Percentiles rank a stretch among this genome's conserved stretches.
Evolutionary conservation across 2,797 vertebrate genomes (phyloP).

Genomic region (Sebastes matsubarae): DNA sequence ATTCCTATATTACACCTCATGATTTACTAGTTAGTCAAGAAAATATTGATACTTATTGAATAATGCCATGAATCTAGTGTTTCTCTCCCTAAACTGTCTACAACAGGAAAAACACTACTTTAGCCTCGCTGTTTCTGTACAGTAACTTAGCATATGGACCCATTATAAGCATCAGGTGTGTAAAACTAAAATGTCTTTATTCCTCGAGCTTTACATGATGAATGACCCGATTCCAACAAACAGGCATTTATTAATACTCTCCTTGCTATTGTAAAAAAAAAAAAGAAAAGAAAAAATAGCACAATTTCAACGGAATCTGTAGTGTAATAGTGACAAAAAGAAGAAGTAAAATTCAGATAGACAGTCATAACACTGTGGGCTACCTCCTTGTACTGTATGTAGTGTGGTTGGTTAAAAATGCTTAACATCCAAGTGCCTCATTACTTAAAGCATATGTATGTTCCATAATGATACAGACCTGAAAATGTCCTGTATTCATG

Average conservation of each 20-base stretch:
- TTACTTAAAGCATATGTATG: constrained; percentile 55
- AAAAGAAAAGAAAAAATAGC: not conserved
- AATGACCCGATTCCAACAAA: constrained; percentile 66
- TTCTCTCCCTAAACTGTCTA: constrained; percentile 30
- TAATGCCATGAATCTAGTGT: constrained; percentile 28
- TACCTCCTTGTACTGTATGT: constrained; percentile 39
- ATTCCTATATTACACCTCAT: constrained; percentile 23
- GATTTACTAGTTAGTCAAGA: constrained; percentile 12
- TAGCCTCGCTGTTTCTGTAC: constrained; percentile 37
- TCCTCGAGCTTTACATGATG: constrained; percentile 60
- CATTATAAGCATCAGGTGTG: constrained; percentile 55
- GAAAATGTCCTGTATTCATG: constrained; percentile 69
- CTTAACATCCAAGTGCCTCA: constrained; percentile 50
- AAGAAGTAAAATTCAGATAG: constrained; percentile 23
- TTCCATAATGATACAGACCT: constrained; percentile 64
- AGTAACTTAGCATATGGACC: constrained; percentile 46
- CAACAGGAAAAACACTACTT: constrained; percentile 56
- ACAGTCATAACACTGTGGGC: constrained; percentile 16
- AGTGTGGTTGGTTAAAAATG: constrained; percentile 52
- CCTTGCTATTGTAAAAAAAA: constrained; percentile 60
- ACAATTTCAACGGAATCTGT: constrained; percentile 35
- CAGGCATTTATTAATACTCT: constrained; percentile 58
- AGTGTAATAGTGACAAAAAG: constrained; percentile 51
- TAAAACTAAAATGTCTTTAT: constrained; percentile 69
- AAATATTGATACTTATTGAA: constrained; percentile 27